Evolutionary conservation across 2,113 vertebrate species (phyloP), one percentile per base, ranked within the genome.

Genomic region (Hydropotes inermis): DNA sequence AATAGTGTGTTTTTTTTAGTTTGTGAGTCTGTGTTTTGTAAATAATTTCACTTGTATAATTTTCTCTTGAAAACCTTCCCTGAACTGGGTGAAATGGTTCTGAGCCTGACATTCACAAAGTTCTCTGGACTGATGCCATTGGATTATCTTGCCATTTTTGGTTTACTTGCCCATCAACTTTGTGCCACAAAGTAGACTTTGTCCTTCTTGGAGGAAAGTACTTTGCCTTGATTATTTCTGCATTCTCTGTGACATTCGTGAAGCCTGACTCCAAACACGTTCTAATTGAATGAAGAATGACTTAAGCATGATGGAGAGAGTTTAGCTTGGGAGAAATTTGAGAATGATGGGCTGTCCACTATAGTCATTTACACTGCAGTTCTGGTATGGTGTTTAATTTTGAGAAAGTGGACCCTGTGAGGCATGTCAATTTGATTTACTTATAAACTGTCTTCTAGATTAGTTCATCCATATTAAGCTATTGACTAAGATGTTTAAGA

Each of bases 401-500:
- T 82, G 84, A 95, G 58, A 87, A 67, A 61, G 9, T 67, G 25
- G 7, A 74, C 25, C 3, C 28, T 70, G 36, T 81, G 85, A 91
- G 25, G 8, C 30, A 50, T 5, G 28, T 87, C 58, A 95, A n/a
- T 28, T 36, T 92, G 36, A 85, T 90, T 78, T 88, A 58, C 45
- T 33, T 90, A 11, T 1, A 96, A 84, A 94, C 15, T 79, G 7
- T 87, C 47, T 78, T 87, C 36, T 27, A 95, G 60, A 47, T 39
- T 45, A 39, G 45, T 64, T 88, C 57, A 89, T 14, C 52, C 14
- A 27, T 61, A 12, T 79, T 93, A 87, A 89, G 82, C 23, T 90
- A 30, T 96, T 95, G 85, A 61, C 94, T 28, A 92, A 39, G 9
- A 30, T 87, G 15, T 87, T 70, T 60, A 90, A 93, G 86, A 93